phyloP scores from a whole-genome alignment of 1,140 invertebrate genomes.

The Zaprionus taronus region DNA sequence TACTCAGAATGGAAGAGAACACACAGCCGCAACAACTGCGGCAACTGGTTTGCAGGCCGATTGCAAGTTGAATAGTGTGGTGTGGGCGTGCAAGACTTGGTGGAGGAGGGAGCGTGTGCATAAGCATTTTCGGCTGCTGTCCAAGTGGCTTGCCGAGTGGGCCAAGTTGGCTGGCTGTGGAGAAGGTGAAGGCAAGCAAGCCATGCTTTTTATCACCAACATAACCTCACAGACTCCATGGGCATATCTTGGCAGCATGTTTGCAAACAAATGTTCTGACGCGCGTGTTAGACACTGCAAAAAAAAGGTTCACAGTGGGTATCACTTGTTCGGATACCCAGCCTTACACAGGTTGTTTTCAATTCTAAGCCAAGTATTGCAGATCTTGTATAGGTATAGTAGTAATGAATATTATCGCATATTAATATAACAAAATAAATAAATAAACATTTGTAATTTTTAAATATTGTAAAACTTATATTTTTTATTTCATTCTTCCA shows the following conservation, averaged over 20 bases:
- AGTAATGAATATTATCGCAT: too few species aligned
- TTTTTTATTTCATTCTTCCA: too few species aligned
- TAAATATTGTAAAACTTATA: too few species aligned
- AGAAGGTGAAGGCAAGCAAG: conserved; percentile 55
- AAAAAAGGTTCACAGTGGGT: conserved; percentile 6
- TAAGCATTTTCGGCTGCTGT: conserved; percentile 8
- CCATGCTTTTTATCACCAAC: conserved; percentile 37
- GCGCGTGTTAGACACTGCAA: conserved; percentile 2
- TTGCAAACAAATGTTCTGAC: conserved; percentile 9
- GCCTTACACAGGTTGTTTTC: neutral
- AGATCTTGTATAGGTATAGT: neutral
- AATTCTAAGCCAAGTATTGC: neutral
- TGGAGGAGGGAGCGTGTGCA: conserved; percentile 4
- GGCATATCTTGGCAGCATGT: conserved; percentile 9
- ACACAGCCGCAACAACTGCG: conserved; percentile 11
- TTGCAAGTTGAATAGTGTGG: neutral
- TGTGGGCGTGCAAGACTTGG: neutral
- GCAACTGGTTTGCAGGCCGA: conserved; percentile 6
- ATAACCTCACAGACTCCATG: conserved; percentile 26
- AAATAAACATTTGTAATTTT: too few species aligned
- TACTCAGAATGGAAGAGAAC: conserved; percentile 60
- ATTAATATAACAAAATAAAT: too few species aligned
- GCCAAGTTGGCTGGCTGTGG: conserved; percentile 30
- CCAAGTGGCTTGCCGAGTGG: conserved; percentile 40
- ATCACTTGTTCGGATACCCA: neutral